These are phyloP conservation scores for Catagonus wagneri DNA, from an alignment of 2,113 vertebrate genomes.

Conservation along the genomic window DNA sequence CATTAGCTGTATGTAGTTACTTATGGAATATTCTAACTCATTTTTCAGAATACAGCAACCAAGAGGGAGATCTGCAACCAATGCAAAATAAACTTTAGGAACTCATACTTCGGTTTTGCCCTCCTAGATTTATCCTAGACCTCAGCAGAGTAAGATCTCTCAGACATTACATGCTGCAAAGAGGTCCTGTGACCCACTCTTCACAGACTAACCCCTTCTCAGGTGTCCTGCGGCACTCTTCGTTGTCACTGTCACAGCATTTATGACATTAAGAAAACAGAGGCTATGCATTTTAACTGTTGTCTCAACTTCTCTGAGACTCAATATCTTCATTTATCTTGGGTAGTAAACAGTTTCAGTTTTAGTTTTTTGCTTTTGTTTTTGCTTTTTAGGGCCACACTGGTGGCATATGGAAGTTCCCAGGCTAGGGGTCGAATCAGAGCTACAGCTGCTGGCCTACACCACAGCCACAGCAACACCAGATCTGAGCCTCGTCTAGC, in stretches of 20 bases:
- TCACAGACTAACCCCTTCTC: background rate
- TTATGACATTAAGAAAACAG: background rate
- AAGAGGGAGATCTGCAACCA: background rate
- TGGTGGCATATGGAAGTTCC: no score
- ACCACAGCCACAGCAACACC: no score
- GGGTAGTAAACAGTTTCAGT: background rate
- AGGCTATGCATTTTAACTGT: background rate
- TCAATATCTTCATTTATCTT: background rate
- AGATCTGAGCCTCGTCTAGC: no score
- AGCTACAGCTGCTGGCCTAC: no score
- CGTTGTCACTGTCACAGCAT: background rate
- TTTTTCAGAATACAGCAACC: conserved; percentile 20
- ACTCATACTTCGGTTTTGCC: background rate
- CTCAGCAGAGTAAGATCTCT: background rate
- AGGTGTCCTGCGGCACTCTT: no score
- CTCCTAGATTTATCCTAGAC: background rate
- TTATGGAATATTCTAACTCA: conserved; percentile 33
- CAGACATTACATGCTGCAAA: background rate
- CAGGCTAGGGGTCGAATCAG: no score
- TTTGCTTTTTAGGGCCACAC: no score
- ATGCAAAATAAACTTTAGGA: conserved; percentile 24
- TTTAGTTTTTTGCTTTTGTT: no score
- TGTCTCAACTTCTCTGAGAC: background rate
- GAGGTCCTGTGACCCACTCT: background rate
- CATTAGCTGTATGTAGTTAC: conserved; percentile 3